Evolutionary conservation across 2,888 invertebrate species (phyloP).

Genomic region (Pseudanteris insignis): DNA sequence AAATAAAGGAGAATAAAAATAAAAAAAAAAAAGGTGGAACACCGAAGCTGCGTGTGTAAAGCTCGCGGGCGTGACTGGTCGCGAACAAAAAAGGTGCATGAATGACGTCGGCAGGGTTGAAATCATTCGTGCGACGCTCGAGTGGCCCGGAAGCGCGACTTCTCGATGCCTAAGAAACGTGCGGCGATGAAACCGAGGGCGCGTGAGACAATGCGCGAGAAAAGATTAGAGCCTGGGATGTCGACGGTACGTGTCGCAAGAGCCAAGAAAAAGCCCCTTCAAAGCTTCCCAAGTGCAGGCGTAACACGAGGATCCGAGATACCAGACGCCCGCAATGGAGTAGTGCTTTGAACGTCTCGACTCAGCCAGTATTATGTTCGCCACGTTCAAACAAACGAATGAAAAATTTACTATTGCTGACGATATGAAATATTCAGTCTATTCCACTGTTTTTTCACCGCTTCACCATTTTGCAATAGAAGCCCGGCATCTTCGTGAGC

Average conservation of each 20-base stretch:
- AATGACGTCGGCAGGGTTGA: conserved; percentile 32
- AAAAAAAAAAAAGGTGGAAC: too few relatives aligned
- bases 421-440: conserved; percentile 8
- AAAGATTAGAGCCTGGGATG: conserved; percentile 34
- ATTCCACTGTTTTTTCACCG: neutral
- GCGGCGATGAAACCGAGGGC: conserved; percentile 39
- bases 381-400: conserved; percentile 22
- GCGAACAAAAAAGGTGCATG: conserved; percentile 34
- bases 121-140: conserved; percentile 39
- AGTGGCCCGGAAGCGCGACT: conserved; percentile 33
- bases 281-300: conserved; percentile 28
- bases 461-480: neutral
- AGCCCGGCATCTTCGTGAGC: too few relatives aligned
- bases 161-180: conserved; percentile 42
- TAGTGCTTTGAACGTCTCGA: conserved; percentile 32
- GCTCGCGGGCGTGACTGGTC: conserved; percentile 19
- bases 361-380: conserved; percentile 22
- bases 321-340: too few relatives aligned
- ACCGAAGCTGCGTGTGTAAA: conserved; percentile 9
- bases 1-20: neutral
- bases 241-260: conserved; percentile 41
- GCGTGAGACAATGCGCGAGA: conserved; percentile 39
- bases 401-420: conserved; percentile 21
- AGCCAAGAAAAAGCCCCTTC: conserved; percentile 37
- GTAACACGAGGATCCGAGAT: conserved; percentile 32